Percentiles rank a stretch among this genome's conserved stretches.
Conservation (phyloP, 2,797 vertebrate species). For the Gadopsis bispinosus region DNA sequence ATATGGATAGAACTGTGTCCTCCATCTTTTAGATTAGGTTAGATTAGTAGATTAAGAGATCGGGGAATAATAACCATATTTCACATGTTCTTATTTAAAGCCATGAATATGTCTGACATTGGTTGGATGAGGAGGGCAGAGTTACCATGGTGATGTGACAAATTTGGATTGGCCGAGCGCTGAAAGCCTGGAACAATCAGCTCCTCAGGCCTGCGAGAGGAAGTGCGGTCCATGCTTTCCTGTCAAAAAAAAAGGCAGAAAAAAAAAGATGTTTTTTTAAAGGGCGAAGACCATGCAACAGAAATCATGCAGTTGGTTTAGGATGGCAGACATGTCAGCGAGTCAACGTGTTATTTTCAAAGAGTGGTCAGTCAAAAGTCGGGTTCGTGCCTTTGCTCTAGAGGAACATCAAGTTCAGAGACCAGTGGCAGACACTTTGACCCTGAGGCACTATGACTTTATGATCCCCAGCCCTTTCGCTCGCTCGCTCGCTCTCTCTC, state of each 20-base stretch:
- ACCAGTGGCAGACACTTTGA: not conserved
- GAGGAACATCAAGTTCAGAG: constrained; percentile 62
- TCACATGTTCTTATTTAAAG: constrained; percentile 3
- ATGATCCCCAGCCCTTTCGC: constrained; percentile 32
- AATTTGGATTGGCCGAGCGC: constrained; percentile 81
- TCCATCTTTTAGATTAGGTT: not conserved
- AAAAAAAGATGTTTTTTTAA: constrained; percentile 12
- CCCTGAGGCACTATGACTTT: constrained; percentile 26
- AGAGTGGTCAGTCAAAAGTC: constrained; percentile 36
- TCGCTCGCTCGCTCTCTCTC: not conserved
- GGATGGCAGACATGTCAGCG: constrained; percentile 32
- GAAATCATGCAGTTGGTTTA: constrained; percentile 29
- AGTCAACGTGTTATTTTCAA: constrained; percentile 39
- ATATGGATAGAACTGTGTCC: constrained; percentile 22
- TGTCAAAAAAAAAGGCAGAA: constrained; percentile 73
- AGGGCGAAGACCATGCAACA: not conserved
- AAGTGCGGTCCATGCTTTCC: constrained; percentile 91
- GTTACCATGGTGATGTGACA: constrained; percentile 90
- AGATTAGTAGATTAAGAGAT: not conserved
- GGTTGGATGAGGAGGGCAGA: constrained; percentile 19
- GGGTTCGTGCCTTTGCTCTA: constrained; percentile 47
- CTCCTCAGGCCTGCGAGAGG: constrained; percentile 83
- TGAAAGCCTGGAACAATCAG: constrained; percentile 87
- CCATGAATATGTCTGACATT: not conserved
- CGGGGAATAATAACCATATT: constrained; percentile 2